Base-by-base conservation (phyloP, 1,140 invertebrate genomes). In the Hylyphantes graminicola region DNA sequence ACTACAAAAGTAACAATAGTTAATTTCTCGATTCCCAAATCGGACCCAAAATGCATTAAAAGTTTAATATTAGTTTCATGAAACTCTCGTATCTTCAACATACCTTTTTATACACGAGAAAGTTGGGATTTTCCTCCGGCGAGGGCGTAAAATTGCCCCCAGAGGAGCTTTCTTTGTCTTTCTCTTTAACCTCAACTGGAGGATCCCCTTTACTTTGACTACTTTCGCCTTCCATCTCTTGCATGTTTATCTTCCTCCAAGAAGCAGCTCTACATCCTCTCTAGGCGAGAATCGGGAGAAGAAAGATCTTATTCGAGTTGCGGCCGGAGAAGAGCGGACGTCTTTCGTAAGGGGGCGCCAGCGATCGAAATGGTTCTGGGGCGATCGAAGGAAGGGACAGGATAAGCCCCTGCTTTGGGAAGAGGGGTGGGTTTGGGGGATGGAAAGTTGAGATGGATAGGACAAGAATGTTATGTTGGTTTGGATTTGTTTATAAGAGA, bases 81-180 rank as follows among this genome's bases (percentile, higher is more conserved):
- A 35, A 35, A 35, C 35, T 35, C 35, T 35, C 35, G 35, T 35
- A 35, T 35, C 35, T 35, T 35, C 35, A 21, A 57, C 54, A 21
- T 5, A 57, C 72, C 72, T 74, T 74, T 11, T 74, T 74, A 13
- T 74, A 74, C 7, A 74, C 72, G 7, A 74, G 15, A 35, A 74
- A 74, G 72, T 74, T 74, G 9, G 72, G 72, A 48, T 74, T 74
- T 21, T 74, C 72, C 51, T 74, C 53, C 0, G 54, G 54, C 7
- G 72, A 74, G 54, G 72, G 72, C 9, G 72, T 74, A 19, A 74
- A 17, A 9, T 74, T 17, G 17, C 51, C 72, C 10, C 72, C 54
- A 55, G 51, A 2, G 70, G 53, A 21, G 54, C 50, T 35, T 35
- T 35, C 35, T 35, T 5, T 35, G 2, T 35, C 35, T 35, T 35